These are phyloP conservation scores for Shinisaurus crocodilurus DNA, from an alignment of 2,113 vertebrate genomes.

Conservation along the genomic window DNA sequence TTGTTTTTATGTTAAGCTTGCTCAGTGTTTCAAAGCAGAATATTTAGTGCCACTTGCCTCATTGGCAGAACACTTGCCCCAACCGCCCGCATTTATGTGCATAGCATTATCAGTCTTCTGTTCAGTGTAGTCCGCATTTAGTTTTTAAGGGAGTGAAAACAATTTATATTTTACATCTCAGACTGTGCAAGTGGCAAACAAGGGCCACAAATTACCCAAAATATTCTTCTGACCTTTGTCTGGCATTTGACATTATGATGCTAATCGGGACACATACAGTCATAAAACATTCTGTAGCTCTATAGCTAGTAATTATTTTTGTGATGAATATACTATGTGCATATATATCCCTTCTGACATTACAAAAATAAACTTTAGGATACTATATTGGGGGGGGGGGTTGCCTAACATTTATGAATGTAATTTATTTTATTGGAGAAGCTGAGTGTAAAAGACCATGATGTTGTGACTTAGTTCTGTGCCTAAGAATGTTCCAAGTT, in stretches of 20 bases:
- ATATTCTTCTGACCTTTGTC: slow-evolving; percentile 40
- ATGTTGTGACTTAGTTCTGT: slow-evolving; percentile 33
- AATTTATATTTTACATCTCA: slow-evolving; percentile 54
- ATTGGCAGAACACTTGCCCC: slow-evolving; percentile 27
- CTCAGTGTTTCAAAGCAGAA: slow-evolving; percentile 15
- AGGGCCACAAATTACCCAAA: slow-evolving; percentile 61
- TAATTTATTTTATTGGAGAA: slow-evolving; percentile 35
- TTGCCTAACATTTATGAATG: slow-evolving; percentile 23
- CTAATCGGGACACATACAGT: slow-evolving; percentile 36
- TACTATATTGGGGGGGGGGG: slow-evolving; percentile 61
- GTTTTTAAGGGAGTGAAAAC: slow-evolving; percentile 35
- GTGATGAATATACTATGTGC: background rate
- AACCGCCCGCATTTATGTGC: slow-evolving; percentile 8
- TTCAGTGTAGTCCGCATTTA: background rate
- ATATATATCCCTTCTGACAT: slow-evolving; percentile 52
- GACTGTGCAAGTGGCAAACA: slow-evolving; percentile 49
- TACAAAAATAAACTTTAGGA: slow-evolving; percentile 79
- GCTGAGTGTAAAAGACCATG: slow-evolving; percentile 45
- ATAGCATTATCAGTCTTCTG: slow-evolving; percentile 39
- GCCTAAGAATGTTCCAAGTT: slow-evolving; percentile 39
- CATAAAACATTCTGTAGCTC: slow-evolving; percentile 27
- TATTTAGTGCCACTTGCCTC: background rate
- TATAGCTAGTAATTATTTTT: background rate
- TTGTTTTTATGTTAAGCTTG: background rate
- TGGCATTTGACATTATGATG: slow-evolving; percentile 42